A percentile compares a stretch with the other conserved stretches of the same genome.
These are phyloP conservation scores for Hyaena hyaena DNA, from an alignment of 2,113 vertebrate genomes.

Conservation along the genomic window DNA sequence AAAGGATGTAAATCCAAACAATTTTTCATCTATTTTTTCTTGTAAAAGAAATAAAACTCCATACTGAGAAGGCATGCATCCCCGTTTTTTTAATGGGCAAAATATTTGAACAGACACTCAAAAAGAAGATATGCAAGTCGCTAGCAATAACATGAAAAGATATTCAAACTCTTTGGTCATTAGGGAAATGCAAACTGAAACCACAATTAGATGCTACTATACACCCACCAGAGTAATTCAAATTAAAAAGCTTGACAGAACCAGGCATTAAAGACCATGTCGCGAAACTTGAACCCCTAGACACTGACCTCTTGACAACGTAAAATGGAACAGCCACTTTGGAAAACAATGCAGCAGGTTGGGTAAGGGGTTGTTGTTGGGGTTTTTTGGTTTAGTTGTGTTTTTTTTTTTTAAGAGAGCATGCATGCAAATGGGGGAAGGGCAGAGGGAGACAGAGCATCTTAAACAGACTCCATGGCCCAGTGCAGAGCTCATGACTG, in stretches of 20 bases:
- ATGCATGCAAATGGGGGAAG: too few relatives aligned
- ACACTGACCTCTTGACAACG: neutral
- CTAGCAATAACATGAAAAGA: neutral
- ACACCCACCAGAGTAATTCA: neutral
- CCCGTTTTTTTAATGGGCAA: neutral
- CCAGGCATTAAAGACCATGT: neutral
- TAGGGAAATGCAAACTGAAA: neutral
- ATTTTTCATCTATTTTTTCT: neutral
- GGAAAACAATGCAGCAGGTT: neutral
- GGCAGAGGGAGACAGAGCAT: too few relatives aligned
- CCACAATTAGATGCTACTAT: neutral
- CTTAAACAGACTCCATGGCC: too few relatives aligned
- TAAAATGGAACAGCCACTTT: neutral
- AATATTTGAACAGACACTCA: neutral
- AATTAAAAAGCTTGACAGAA: neutral
- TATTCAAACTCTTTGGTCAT: neutral
- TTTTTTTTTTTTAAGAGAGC: too few relatives aligned
- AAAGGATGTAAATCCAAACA: neutral
- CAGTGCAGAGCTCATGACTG: too few relatives aligned
- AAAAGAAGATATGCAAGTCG: neutral
- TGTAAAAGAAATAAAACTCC: slow-evolving; percentile 13
- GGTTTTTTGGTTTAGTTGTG: too few relatives aligned
- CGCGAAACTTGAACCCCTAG: neutral
- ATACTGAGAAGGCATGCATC: neutral
- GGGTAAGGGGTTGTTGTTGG: too few relatives aligned